Conservation (phyloP, 1,140 invertebrate species). For the Nasonia vitripennis region DNA sequence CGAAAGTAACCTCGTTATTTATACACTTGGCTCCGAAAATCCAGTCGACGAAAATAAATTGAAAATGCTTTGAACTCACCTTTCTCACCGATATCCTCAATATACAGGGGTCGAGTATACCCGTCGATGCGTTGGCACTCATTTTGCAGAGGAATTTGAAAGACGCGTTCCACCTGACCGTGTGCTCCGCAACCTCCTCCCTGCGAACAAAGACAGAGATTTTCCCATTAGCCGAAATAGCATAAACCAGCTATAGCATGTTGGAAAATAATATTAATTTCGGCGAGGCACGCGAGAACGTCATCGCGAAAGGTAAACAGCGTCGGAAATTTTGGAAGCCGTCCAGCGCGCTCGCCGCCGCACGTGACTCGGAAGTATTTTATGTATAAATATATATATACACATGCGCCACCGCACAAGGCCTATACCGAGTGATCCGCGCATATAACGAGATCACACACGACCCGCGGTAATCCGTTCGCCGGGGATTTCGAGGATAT, state of each 20-base stretch:
- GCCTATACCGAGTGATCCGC: background rate
- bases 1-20: background rate
- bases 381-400: no score
- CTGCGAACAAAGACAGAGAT: constrained; percentile 75
- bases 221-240: background rate
- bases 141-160: constrained; percentile 97
- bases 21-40: background rate
- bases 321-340: constrained; percentile 1
- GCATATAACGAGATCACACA: constrained; percentile 1
- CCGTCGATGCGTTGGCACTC: constrained; percentile 95
- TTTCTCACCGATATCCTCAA: constrained; percentile 95
- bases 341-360: background rate
- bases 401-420: background rate
- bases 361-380: background rate
- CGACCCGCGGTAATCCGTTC: background rate
- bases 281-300: background rate
- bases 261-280: background rate
- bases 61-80: constrained; percentile 76
- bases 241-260: background rate
- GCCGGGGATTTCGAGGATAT: background rate
- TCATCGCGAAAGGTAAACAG: background rate
- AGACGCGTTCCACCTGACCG: constrained; percentile 92
- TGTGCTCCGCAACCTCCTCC: constrained; percentile 94
- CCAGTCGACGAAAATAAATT: background rate
- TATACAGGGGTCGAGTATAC: constrained; percentile 93